Evolutionary conservation across 2,797 vertebrate genomes (phyloP), one percentile per base, ranked within the genome.

Genomic region (Syndactyla subalaris): DNA sequence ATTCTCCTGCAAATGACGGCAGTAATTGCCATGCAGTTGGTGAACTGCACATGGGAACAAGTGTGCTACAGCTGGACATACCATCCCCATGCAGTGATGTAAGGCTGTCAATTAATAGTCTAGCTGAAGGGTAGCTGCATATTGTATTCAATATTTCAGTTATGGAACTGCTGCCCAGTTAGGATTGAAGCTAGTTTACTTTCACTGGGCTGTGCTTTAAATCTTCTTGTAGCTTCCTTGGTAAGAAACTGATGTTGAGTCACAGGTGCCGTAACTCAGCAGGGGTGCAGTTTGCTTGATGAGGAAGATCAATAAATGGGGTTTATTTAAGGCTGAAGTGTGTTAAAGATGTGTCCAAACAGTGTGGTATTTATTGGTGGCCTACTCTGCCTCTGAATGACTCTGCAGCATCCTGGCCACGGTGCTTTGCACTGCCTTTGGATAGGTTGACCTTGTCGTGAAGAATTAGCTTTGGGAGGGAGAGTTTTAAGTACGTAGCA

Each of bases 181-280:
- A 79, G 59, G 36, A 19, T 26, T 95, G 58, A 70, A 88, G 51
- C 11, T 86, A 29, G 48, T 61, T 95, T 91, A n/a, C 72, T 77
- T 86, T 54, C 51, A 66, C 36, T 41, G 62, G 30, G 43, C 63
- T 65, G 27, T n/a, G 59, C 67, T 96, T 93, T 93, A 90, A 92
- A 82, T 94, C 46, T 59, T 66, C 51, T 10, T 18, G 63, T 51
- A 77, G 30, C 57, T 88, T 90, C 41, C 41, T 71, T 30, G 3
- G 30, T 84, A 76, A 90, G 59, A 84, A 78, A 65, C 48, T 0
- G 3, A 46, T 75, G 63, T 88, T 76, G 76, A 81, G 43, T 48
- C 49, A 12, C 48, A 54, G 0, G 0, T 52, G 51, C 74, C 9
- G 0, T 58, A 95, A 57, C 48, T 90, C 74, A 74, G 48, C 49